Conservation (phyloP, 2,888 invertebrate genomes). For the Fragum whitleyi region DNA sequence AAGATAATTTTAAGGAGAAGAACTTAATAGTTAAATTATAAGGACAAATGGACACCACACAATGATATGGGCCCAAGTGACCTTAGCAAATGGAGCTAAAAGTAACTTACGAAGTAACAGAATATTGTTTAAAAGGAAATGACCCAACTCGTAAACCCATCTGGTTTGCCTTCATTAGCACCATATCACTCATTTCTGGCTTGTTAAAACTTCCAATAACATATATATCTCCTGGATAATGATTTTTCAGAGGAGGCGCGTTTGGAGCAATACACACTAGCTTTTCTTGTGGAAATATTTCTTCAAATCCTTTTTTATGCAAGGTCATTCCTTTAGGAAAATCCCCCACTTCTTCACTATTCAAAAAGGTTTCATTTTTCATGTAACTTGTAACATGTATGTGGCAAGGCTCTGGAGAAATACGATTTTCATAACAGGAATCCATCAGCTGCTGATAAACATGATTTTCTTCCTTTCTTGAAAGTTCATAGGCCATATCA, state of each 20-base stretch:
- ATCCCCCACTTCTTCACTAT: neutral
- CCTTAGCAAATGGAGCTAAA: no score
- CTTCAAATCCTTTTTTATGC: conserved; percentile 17
- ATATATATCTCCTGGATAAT: conserved; percentile 4
- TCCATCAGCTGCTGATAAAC: neutral
- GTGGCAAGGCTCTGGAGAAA: neutral
- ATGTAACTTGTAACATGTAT: conserved; percentile 10
- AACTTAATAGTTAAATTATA: no score
- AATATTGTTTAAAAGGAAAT: neutral
- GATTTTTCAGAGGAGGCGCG: neutral
- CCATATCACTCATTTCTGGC: neutral
- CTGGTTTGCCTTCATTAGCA: neutral
- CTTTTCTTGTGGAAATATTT: neutral
- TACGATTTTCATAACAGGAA: neutral
- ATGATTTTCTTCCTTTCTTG: neutral
- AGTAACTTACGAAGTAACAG: no score
- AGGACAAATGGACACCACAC: no score
- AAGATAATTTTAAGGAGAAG: no score
- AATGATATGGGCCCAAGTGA: no score
- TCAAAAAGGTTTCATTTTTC: neutral
- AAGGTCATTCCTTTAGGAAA: neutral
- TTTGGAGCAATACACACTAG: neutral
- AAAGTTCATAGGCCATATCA: neutral
- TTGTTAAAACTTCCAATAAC: neutral
- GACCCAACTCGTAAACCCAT: neutral